Conservation (phyloP, 2,888 invertebrate genomes). For the Sialis lutaria region DNA sequence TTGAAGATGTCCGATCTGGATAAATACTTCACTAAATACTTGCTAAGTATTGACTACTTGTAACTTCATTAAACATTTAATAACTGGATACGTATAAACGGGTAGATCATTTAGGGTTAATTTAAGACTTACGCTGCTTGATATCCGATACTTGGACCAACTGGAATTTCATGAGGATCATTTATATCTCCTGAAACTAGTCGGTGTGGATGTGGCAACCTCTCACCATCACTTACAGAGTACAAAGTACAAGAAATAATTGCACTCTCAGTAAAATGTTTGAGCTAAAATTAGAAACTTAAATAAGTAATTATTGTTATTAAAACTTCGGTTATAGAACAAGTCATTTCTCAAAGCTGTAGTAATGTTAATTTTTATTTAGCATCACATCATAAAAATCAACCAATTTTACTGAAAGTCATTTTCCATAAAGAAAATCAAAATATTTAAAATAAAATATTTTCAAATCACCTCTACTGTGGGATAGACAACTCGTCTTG, state of each 20-base stretch:
- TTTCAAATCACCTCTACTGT: conserved; percentile 45
- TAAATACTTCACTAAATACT: too few relatives aligned
- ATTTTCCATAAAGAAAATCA: too few relatives aligned
- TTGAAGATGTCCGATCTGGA: too few relatives aligned
- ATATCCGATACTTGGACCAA: conserved; percentile 38
- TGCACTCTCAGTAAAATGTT: conserved; percentile 37
- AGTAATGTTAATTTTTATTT: neutral
- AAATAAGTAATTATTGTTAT: too few relatives aligned
- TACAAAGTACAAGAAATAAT: conserved; percentile 53
- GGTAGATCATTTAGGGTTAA: neutral
- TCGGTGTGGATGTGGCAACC: conserved; percentile 52
- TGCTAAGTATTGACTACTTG: too few relatives aligned
- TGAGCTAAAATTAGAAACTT: conserved; percentile 21
- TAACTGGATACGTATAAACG: too few relatives aligned
- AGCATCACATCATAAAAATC: neutral
- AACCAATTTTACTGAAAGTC: too few relatives aligned
- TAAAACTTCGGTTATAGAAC: too few relatives aligned
- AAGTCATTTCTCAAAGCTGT: neutral
- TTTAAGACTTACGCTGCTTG: conserved; percentile 37
- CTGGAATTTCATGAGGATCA: conserved; percentile 44
- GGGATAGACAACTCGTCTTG: conserved; percentile 49
- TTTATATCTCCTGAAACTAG: conserved; percentile 46
- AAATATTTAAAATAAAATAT: neutral
- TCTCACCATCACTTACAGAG: conserved; percentile 33
- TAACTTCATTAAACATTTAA: too few relatives aligned